These are phyloP conservation scores for Tenthredo notha DNA, from an alignment of 2,888 invertebrate genomes.

Conservation along the genomic window DNA sequence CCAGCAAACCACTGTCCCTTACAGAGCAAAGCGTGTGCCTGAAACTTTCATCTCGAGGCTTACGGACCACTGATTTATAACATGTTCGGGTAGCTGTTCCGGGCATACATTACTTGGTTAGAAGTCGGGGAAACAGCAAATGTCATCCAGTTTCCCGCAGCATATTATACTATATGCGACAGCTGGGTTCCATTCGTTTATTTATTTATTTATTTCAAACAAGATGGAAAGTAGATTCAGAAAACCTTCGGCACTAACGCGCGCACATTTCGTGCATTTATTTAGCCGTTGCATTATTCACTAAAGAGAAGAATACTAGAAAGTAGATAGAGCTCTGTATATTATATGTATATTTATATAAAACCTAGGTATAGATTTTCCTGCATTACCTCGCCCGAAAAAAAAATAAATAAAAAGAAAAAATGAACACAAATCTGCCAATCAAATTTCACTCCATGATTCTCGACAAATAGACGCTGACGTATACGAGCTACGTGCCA, in stretches of 20 bases:
- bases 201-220: conserved; percentile 43
- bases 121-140: conserved; percentile 45
- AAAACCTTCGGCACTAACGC: not conserved
- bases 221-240: conserved; percentile 45
- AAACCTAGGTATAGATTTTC: not conserved
- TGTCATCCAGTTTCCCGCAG: conserved; percentile 49
- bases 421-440: not conserved
- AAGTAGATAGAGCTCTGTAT: not conserved
- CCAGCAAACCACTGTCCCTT: not conserved
- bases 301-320: not conserved
- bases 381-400: not conserved
- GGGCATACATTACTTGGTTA: conserved; percentile 50
- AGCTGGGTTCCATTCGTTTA: conserved; percentile 36
- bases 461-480: conserved; percentile 23
- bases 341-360: not conserved
- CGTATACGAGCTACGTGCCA: conserved; percentile 19
- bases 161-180: conserved; percentile 37
- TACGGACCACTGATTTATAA: conserved; percentile 51
- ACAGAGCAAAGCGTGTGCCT: not conserved
- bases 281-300: not conserved
- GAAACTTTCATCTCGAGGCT: conserved; percentile 50
- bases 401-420: not conserved
- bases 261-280: conserved; percentile 21
- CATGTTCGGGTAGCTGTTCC: conserved; percentile 47
- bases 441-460: conserved; percentile 10